These are phyloP conservation scores for Metacarcinus magister DNA, from an alignment of 2,888 invertebrate species.

Conservation along the genomic window DNA sequence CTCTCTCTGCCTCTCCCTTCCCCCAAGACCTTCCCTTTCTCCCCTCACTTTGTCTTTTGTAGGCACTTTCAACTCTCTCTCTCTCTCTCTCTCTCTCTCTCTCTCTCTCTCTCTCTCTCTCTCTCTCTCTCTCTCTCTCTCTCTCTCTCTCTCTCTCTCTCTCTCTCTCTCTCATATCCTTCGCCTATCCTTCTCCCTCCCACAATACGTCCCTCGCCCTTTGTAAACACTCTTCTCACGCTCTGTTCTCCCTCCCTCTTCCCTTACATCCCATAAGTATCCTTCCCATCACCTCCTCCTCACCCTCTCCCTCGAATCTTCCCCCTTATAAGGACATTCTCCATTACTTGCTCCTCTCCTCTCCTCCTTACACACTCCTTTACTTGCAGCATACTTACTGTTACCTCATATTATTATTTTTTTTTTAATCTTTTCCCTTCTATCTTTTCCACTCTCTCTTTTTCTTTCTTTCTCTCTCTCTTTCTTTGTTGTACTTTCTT, in stretches of 20 bases:
- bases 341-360: background rate
- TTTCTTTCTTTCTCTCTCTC: background rate
- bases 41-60: background rate
- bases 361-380: background rate
- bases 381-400: too few species aligned
- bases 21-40: background rate
- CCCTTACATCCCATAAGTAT: background rate
- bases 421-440: background rate
- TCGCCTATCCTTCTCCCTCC: background rate
- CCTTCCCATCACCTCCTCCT: background rate
- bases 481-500: background rate
- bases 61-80: background rate
- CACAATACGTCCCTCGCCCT: background rate
- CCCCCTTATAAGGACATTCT: background rate
- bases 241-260: background rate
- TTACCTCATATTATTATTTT: background rate
- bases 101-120: too few species aligned
- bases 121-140: background rate
- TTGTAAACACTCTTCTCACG: background rate
- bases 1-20: background rate
- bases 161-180: background rate
- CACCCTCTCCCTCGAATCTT: background rate
- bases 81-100: background rate
- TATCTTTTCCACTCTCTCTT: background rate
- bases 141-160: background rate